Evolutionary conservation across 2,797 vertebrate species (phyloP).

Genomic region (Choloepus didactylus): DNA sequence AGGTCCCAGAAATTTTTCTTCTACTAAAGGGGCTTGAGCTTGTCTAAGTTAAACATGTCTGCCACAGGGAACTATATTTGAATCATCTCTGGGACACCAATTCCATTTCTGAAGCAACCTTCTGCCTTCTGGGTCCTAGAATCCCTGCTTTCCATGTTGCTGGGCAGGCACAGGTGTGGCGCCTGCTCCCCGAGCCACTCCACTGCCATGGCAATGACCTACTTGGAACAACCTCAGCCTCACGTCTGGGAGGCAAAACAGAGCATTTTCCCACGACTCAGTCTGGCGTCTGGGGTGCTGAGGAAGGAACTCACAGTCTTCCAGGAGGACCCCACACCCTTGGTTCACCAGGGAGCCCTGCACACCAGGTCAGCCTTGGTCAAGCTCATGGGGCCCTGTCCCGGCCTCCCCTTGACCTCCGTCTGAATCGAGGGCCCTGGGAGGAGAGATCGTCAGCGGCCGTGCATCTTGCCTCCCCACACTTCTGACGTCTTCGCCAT

Average conservation of each 20-base stretch:
- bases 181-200: too few relatives aligned
- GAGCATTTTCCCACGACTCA: background rate
- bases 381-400: background rate
- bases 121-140: background rate
- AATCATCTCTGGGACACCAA: background rate
- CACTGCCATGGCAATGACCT: background rate
- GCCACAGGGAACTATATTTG: background rate
- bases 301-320: background rate
- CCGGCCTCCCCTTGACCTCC: background rate
- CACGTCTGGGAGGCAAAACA: background rate
- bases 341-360: background rate
- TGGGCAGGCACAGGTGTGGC: background rate
- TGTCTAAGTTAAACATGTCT: background rate
- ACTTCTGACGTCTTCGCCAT: background rate
- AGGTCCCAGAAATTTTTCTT: background rate
- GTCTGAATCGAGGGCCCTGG: background rate
- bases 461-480: background rate
- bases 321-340: background rate
- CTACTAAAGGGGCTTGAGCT: background rate
- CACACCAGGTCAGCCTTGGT: background rate
- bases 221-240: background rate
- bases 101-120: background rate
- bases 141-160: background rate
- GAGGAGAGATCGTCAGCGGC: background rate
- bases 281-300: background rate